Evolutionary conservation across 2,113 vertebrate genomes (phyloP), one percentile per base, ranked within the genome.

Genomic region (Clarias gariepinus): DNA sequence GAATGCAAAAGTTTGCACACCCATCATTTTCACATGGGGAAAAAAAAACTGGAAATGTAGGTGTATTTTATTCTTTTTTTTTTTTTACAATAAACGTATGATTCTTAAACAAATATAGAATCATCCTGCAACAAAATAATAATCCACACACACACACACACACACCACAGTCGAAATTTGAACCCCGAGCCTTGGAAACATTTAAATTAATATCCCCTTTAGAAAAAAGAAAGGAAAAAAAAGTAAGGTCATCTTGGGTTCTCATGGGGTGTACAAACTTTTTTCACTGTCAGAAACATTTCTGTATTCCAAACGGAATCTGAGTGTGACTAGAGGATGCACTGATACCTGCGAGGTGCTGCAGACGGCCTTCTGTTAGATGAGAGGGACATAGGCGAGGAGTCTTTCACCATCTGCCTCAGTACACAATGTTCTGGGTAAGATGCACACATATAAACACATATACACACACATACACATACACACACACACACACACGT

Each of bases 341-440:
- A 52, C 15, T 53, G 30, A 94, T 95, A 97, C 97, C 96, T 97
- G 94, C 96, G 96, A 6, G 97, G 96, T 93, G 95, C 96, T 1
- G 96, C 95, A 69, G 96, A 95, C 55, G 96, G 88, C 88, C 96
- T 93, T 89, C 96, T 93, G 93, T 95, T 95, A 85, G 96, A 90
- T 84, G 95, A 90, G 87, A 95, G 91, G 89, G 95, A 95, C 95
- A 96, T 95, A 69, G 90, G 88, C 83, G 85, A 41, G 78, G 83
- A 85, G 68, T 60, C 77, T 87, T 88, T 87, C 81, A 41, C 79
- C 60, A 79, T 87, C 87, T 84, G n/a, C 89, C 69, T 92, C 88
- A 91, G 86, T 80, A 89, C 85, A 87, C 81, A 52, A 84, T 85
- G 88, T 88, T 33, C 88, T 89, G 55, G 5, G 15, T 79, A 80